Evolutionary conservation across 2,113 vertebrate genomes (phyloP).

Genomic region (Mirza zaza): DNA sequence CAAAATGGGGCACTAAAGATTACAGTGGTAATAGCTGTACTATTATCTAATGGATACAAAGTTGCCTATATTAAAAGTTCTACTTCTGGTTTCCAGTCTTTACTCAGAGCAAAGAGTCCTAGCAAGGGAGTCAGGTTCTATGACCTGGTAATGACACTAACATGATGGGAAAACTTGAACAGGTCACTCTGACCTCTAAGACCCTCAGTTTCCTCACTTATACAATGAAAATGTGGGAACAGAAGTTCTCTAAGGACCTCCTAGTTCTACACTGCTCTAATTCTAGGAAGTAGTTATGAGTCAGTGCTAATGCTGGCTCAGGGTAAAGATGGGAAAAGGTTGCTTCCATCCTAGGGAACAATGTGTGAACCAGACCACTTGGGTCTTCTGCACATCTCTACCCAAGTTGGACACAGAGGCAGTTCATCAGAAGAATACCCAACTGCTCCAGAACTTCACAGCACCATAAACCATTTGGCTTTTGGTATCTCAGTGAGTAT

Average conservation of each 20-base stretch:
- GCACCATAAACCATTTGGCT: too few species aligned
- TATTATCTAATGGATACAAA: not conserved
- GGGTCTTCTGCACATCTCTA: not conserved
- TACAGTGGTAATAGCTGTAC: not conserved
- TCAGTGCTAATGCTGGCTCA: not conserved
- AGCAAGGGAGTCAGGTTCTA: not conserved
- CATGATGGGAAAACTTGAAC: not conserved
- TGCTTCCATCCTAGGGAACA: not conserved
- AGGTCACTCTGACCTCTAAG: not conserved
- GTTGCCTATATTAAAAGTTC: not conserved
- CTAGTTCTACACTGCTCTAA: not conserved
- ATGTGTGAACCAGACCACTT: not conserved
- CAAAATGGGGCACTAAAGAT: not conserved
- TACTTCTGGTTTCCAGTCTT: not conserved
- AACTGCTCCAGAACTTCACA: too few species aligned
- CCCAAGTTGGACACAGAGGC: not conserved
- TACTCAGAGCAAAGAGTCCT: not conserved
- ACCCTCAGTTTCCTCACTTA: not conserved
- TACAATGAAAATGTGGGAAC: not conserved
- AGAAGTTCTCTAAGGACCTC: not conserved
- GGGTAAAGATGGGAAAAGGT: not conserved
- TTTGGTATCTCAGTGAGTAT: not conserved
- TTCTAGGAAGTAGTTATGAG: not conserved
- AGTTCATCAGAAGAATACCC: too few species aligned
- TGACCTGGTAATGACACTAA: not conserved